phyloP scores from a whole-genome alignment of 2,797 vertebrate genomes.

The Fistularia commersonii region DNA sequence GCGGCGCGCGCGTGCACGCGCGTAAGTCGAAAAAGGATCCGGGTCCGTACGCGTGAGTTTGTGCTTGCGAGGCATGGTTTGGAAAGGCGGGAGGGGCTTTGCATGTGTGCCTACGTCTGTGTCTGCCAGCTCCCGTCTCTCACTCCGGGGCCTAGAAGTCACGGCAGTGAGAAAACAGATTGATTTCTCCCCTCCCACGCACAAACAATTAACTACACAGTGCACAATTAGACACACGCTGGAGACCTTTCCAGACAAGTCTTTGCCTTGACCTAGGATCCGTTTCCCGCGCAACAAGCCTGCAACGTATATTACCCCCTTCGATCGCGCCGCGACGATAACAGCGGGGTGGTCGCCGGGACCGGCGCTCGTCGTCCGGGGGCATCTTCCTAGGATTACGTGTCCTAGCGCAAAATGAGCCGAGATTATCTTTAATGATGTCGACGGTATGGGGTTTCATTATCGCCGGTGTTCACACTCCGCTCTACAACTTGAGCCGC shows the following conservation, averaged over 20 bases:
- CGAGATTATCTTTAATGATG: constrained; percentile 70
- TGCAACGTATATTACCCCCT: constrained; percentile 19
- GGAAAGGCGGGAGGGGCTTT: constrained; percentile 25
- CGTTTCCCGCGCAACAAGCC: constrained; percentile 37
- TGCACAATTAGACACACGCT: constrained; percentile 79
- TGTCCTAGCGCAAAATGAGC: constrained; percentile 62
- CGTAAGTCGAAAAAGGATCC: constrained; percentile 15
- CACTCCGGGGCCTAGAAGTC: constrained; percentile 76
- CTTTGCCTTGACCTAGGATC: constrained; percentile 66
- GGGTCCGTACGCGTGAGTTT: constrained; percentile 38
- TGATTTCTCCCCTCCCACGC: constrained; percentile 80
- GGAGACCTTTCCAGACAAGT: constrained; percentile 70
- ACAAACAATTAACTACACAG: constrained; percentile 83
- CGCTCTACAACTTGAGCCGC: constrained; percentile 44
- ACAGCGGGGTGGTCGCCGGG: constrained; percentile 23
- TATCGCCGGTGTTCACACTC: constrained; percentile 54
- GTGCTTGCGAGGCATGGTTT: constrained; percentile 54
- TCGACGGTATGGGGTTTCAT: constrained; percentile 57
- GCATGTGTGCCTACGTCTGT: constrained; percentile 34
- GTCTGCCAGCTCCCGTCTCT: constrained; percentile 73
- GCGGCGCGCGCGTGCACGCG: background rate
- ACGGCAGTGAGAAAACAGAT: constrained; percentile 80
- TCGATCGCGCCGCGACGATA: constrained; percentile 24
- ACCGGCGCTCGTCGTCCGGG: constrained; percentile 12
- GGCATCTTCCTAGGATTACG: constrained; percentile 43